Percentiles rank a stretch among this genome's conserved stretches.
Conservation (phyloP, 53 echinoderm and acorn worm species). For the Hippasteria phrygiana region DNA sequence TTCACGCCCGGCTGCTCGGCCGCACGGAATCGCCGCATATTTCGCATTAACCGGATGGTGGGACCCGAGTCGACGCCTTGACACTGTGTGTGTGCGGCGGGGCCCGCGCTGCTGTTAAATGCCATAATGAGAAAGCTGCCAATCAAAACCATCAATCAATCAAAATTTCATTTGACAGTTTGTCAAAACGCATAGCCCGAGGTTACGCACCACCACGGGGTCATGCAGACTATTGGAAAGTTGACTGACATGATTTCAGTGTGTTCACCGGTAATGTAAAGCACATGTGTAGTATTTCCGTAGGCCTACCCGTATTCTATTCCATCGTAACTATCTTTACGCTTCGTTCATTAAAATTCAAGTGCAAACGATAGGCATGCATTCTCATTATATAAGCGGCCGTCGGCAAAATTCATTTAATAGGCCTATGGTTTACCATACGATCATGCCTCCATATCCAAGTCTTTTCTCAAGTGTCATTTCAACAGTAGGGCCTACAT, state of each 20-base stretch:
- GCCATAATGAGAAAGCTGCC: constrained; percentile 31
- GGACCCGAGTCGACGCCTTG: constrained; percentile 20
- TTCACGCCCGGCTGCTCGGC: constrained; percentile 58
- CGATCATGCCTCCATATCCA: not conserved
- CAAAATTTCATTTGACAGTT: constrained; percentile 60
- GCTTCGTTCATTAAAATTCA: constrained; percentile 3
- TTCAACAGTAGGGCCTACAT: not conserved
- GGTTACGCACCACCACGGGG: constrained; percentile 17
- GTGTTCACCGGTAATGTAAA: not conserved
- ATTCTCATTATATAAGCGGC: not conserved
- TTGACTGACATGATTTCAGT: not conserved
- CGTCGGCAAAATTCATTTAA: not conserved
- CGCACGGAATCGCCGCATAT: constrained; percentile 43
- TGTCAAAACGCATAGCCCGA: constrained; percentile 50
- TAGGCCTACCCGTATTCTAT: not conserved
- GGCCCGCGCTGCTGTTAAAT: constrained; percentile 44
- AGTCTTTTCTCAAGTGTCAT: not conserved
- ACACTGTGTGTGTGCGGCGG: not conserved
- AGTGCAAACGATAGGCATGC: not conserved
- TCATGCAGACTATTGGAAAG: constrained; percentile 42
- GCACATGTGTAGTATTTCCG: not conserved
- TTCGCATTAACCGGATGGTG: constrained; percentile 50
- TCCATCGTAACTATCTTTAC: not conserved
- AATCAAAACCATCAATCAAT: constrained; percentile 48
- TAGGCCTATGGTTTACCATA: not conserved